These are phyloP conservation scores for Blastobasis adustella DNA, from an alignment of 2,888 invertebrate species.

Conservation along the genomic window DNA sequence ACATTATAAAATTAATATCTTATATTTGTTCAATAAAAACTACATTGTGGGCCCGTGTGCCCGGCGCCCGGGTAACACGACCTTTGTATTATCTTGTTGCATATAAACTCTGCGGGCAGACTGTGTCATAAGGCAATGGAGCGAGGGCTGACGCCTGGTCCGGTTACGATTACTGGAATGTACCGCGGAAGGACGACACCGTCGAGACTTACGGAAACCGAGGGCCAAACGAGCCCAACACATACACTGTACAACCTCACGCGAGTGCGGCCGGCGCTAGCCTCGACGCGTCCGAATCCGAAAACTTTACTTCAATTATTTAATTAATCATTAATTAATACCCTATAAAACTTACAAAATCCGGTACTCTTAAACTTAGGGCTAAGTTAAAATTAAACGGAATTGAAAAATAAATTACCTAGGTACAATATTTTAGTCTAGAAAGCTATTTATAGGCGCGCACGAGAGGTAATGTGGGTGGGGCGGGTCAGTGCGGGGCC, in stretches of 20 bases:
- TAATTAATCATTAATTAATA: slow-evolving; percentile 28
- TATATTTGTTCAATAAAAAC: slow-evolving; percentile 76
- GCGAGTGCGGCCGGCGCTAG: slow-evolving; percentile 37
- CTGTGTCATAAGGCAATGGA: slow-evolving; percentile 74
- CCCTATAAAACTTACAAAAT: slow-evolving; percentile 76
- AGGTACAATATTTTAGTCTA: slow-evolving; percentile 75
- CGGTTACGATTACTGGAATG: slow-evolving; percentile 67
- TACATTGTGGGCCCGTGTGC: slow-evolving; percentile 74
- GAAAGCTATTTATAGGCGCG: slow-evolving; percentile 70
- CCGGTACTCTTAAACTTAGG: slow-evolving; percentile 69
- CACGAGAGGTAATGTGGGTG: slow-evolving; percentile 53
- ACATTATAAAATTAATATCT: slow-evolving; percentile 75
- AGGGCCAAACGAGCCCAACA: slow-evolving; percentile 42
- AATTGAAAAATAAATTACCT: slow-evolving; percentile 77
- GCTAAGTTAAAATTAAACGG: slow-evolving; percentile 75
- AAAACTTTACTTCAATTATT: slow-evolving; percentile 35
- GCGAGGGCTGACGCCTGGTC: slow-evolving; percentile 46
- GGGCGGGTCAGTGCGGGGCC: slow-evolving; percentile 65
- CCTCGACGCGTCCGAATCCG: slow-evolving; percentile 42
- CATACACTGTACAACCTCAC: slow-evolving; percentile 63
- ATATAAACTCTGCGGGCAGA: slow-evolving; percentile 75
- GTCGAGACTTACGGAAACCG: slow-evolving; percentile 46
- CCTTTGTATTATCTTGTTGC: slow-evolving; percentile 74
- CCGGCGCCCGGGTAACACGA: slow-evolving; percentile 74
- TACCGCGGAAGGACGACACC: slow-evolving; percentile 67